Evolutionary conservation across 2,797 vertebrate species (phyloP).

Genomic region (Coregonus sp.): DNA sequence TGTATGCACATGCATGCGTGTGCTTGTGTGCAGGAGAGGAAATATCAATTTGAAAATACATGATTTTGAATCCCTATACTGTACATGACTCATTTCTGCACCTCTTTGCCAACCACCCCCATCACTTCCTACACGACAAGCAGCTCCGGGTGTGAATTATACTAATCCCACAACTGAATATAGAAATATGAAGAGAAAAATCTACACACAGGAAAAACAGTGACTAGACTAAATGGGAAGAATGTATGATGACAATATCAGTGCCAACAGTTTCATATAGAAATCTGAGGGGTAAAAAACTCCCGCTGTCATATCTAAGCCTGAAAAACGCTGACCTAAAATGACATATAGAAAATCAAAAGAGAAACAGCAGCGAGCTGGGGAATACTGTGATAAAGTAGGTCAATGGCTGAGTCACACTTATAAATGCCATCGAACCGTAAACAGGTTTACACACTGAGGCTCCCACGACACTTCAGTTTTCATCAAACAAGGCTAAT

Average conservation of each 20-base stretch:
- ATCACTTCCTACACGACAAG: not conserved
- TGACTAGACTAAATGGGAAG: not conserved
- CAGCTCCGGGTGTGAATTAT: not conserved
- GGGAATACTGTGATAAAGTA: not conserved
- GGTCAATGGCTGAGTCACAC: not conserved
- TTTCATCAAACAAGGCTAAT: not conserved
- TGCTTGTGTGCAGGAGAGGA: not conserved
- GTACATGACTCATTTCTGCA: slow-evolving; percentile 5
- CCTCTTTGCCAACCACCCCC: slow-evolving; percentile 14
- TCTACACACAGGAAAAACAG: not conserved
- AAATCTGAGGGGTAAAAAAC: not conserved
- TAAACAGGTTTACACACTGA: not conserved
- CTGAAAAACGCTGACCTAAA: slow-evolving; percentile 1
- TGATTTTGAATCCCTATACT: not conserved
- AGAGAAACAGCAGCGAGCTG: not conserved
- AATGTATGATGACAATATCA: not conserved
- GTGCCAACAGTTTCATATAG: not conserved
- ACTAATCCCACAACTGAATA: not conserved
- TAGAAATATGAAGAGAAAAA: not conserved
- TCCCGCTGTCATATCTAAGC: not conserved
- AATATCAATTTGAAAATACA: not conserved
- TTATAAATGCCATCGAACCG: not conserved
- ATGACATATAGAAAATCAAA: not conserved
- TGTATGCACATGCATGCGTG: not conserved
- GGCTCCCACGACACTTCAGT: not conserved